phyloP scores from a whole-genome alignment of 2,797 vertebrate species.

The Chiroxiphia lanceolata region DNA sequence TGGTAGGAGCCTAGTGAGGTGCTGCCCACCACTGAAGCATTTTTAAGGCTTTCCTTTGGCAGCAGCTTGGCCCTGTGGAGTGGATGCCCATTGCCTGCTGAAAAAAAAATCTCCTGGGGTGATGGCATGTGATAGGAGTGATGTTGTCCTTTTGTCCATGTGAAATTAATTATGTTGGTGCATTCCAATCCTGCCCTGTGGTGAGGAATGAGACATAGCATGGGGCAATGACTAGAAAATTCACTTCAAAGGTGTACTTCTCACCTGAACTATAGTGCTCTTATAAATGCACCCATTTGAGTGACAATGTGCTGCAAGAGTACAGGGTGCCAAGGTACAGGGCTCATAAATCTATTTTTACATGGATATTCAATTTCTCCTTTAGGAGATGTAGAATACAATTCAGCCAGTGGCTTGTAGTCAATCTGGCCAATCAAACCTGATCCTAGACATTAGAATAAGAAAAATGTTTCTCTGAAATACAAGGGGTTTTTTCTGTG shows the following conservation, averaged over 20 bases:
- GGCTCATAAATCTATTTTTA: background rate
- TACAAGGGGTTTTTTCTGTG: background rate
- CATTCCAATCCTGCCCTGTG: background rate
- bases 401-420: background rate
- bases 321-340: background rate
- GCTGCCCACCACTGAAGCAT: background rate
- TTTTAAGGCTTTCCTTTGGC: background rate
- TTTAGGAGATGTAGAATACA: background rate
- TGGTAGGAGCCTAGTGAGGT: background rate
- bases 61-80: background rate
- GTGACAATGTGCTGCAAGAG: fast-evolving
- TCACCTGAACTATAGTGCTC: background rate
- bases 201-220: background rate
- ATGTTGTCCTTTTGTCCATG: background rate
- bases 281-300: background rate
- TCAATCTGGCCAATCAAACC: background rate
- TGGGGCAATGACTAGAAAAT: background rate
- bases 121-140: background rate
- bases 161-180: background rate
- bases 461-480: background rate
- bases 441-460: background rate
- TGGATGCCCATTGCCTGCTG: background rate
- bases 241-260: background rate
- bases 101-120: background rate
- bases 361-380: background rate